These are phyloP conservation scores for Aegypius monachus DNA, from an alignment of 2,113 vertebrate species.

Conservation along the genomic window DNA sequence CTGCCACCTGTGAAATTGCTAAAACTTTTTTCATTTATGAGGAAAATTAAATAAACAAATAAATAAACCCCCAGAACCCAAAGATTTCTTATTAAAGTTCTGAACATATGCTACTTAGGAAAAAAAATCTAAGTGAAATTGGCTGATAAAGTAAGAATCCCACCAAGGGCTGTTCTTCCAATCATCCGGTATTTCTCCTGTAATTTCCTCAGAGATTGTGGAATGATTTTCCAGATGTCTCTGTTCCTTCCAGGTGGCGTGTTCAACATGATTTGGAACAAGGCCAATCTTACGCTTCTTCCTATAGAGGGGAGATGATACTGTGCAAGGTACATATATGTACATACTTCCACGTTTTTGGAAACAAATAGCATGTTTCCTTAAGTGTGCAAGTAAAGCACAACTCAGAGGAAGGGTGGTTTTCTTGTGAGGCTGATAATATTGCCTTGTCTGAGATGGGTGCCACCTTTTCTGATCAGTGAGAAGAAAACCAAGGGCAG, in stretches of 20 bases:
- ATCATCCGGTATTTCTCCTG: slow-evolving; percentile 64
- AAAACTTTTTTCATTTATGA: background rate
- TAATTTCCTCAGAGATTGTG: slow-evolving; percentile 70
- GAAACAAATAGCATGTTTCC: background rate
- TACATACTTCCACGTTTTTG: background rate
- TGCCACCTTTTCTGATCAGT: background rate
- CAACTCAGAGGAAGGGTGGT: background rate
- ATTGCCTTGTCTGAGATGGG: background rate
- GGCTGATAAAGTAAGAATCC: slow-evolving; percentile 66
- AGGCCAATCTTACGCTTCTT: slow-evolving; percentile 46
- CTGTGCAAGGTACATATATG: background rate
- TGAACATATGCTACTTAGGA: slow-evolving; percentile 65
- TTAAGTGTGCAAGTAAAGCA: background rate
- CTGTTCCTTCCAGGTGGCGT: slow-evolving; percentile 64
- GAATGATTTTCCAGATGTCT: slow-evolving; percentile 74
- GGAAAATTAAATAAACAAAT: slow-evolving; percentile 62
- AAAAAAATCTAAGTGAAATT: slow-evolving; percentile 54
- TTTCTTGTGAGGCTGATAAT: background rate
- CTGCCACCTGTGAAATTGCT: background rate
- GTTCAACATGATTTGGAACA: slow-evolving; percentile 67
- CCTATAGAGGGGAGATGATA: background rate
- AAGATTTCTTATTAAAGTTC: slow-evolving; percentile 63
- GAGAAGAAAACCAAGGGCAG: background rate
- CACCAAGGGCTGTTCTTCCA: slow-evolving; percentile 65
- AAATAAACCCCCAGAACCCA: slow-evolving; percentile 39